A percentile compares a stretch with the other conserved stretches of the same genome.
Conservation (phyloP, 2,888 invertebrate genomes). For the Trichogramma dendrolimi region DNA sequence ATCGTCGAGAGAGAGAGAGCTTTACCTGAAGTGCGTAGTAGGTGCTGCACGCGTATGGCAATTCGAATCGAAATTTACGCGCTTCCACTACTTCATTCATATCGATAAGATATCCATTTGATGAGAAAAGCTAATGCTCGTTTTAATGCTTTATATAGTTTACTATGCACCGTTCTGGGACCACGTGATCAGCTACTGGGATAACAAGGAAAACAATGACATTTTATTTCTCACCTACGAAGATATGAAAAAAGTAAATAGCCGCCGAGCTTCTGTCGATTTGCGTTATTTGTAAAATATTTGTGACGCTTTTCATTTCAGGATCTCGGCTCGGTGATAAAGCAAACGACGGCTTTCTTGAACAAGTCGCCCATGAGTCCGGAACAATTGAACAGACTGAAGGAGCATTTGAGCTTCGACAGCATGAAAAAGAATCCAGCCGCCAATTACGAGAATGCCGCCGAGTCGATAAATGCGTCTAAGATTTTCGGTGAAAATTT, state of each 20-base stretch:
- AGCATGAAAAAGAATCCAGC: slow-evolving; percentile 10
- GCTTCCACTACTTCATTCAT: neutral
- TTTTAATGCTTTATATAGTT: neutral
- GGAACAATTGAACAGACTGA: neutral
- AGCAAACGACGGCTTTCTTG: neutral
- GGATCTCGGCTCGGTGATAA: neutral
- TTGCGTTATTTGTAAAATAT: neutral
- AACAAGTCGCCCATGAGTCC: neutral
- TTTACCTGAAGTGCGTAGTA: too few species aligned
- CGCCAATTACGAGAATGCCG: neutral
- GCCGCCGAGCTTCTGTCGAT: neutral
- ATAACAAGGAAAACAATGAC: neutral
- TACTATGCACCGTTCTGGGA: slow-evolving; percentile 4
- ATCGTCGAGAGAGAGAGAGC: too few species aligned
- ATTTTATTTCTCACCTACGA: slow-evolving; percentile 3
- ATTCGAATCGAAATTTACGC: too few species aligned
- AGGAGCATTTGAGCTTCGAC: slow-evolving; percentile 1
- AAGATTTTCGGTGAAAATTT: neutral
- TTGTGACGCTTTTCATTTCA: neutral
- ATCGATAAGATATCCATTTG: neutral
- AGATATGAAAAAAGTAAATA: slow-evolving; percentile 6
- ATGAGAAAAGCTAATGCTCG: neutral
- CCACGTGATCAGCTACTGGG: neutral
- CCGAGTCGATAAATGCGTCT: slow-evolving; percentile 22
- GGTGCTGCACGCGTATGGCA: too few species aligned